Evolutionary conservation across 2,113 vertebrate species (phyloP).

Genomic region (Erythrocercus mccallii): DNA sequence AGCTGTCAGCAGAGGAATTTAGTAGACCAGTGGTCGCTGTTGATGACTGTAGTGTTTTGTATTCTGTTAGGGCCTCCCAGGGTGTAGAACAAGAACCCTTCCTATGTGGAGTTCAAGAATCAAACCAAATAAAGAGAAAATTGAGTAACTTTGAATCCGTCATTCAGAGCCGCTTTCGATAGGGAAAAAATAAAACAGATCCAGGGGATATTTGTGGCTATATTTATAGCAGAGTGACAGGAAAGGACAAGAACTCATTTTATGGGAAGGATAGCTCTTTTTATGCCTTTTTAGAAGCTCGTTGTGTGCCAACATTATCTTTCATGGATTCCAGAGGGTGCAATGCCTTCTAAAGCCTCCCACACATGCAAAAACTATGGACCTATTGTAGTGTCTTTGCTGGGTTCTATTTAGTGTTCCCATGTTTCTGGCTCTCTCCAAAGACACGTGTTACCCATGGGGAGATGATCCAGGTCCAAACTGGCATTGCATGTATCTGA

Average conservation of each 20-base stretch:
- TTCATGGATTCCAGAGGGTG: slow-evolving; percentile 12
- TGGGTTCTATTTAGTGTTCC: not conserved
- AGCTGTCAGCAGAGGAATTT: slow-evolving; percentile 45
- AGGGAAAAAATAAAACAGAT: slow-evolving; percentile 31
- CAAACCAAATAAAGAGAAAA: slow-evolving; percentile 63
- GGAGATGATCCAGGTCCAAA: not conserved
- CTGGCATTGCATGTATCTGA: not conserved
- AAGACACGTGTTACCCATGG: rapidly evolving
- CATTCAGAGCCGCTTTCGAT: not conserved
- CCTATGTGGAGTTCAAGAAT: slow-evolving; percentile 28
- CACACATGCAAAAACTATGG: not conserved
- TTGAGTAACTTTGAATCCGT: slow-evolving; percentile 2
- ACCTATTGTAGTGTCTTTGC: not conserved
- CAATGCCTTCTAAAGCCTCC: slow-evolving; percentile 30
- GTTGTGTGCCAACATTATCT: slow-evolving; percentile 28
- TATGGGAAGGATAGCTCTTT: slow-evolving; percentile 27
- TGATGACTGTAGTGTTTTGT: slow-evolving; percentile 36
- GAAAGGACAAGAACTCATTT: slow-evolving; percentile 41
- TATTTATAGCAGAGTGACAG: slow-evolving; percentile 50
- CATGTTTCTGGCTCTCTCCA: not conserved
- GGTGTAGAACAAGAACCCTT: slow-evolving; percentile 8
- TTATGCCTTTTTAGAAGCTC: slow-evolving; percentile 44
- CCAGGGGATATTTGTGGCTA: slow-evolving; percentile 19
- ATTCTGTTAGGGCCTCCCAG: slow-evolving; percentile 24
- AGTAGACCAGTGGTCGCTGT: not conserved